Conservation (phyloP, 2,797 vertebrate genomes). For the Hoplostethus mediterraneus region DNA sequence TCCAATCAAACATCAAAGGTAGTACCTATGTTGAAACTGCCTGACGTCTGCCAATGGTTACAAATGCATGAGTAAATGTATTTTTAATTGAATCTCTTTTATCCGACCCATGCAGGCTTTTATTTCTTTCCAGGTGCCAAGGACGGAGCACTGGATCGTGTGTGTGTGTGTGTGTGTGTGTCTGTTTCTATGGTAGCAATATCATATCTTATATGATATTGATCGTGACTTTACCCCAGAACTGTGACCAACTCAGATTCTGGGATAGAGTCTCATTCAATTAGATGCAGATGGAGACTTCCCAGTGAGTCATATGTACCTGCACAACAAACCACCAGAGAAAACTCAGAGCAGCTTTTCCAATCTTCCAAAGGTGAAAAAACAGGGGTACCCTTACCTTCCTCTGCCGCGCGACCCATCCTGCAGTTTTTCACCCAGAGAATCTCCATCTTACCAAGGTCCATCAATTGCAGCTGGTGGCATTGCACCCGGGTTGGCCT, state of each 20-base stretch:
- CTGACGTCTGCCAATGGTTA: constrained; percentile 10
- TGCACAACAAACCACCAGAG: not conserved
- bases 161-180: too few relatives aligned
- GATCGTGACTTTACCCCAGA: too few relatives aligned
- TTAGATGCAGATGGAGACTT: not conserved
- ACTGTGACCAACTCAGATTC: not conserved
- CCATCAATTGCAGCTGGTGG: constrained; percentile 11
- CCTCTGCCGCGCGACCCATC: constrained; percentile 20
- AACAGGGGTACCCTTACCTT: not conserved
- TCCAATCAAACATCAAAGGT: not conserved
- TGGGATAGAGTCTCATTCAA: not conserved
- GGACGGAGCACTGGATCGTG: not conserved
- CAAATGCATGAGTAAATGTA: constrained; percentile 25
- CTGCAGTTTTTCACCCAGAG: constrained; percentile 14
- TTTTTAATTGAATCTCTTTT: constrained; percentile 35
- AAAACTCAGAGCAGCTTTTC: constrained; percentile 21
- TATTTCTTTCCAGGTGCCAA: not conserved
- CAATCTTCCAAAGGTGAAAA: constrained; percentile 28
- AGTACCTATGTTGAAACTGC: not conserved
- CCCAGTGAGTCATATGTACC: not conserved
- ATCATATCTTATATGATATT: too few relatives aligned
- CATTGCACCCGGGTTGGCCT: not conserved
- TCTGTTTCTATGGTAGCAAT: not conserved
- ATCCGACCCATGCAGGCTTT: constrained; percentile 9
- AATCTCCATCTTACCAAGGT: constrained; percentile 30